Base-by-base conservation (phyloP, 1,140 invertebrate species). In the Heliconius eleuchia region DNA sequence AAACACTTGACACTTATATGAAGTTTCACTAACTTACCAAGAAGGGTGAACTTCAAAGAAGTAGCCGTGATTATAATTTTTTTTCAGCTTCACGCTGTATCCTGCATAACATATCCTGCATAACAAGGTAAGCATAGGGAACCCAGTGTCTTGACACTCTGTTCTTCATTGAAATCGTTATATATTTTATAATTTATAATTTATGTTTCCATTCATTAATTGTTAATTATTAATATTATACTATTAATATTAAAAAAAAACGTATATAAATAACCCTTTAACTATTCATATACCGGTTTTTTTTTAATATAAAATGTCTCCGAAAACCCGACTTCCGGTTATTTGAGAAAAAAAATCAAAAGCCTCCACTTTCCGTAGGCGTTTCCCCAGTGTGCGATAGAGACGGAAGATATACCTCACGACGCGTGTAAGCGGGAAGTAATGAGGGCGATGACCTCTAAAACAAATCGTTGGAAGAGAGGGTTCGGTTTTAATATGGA, bases 401-500 rank as follows among this genome's bases (percentile, higher is more conserved):
- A 77, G 91, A 92, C 57, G 74, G 74, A 83, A 79, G 77, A 90
- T 89, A 78, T 82, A 83, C 83, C 80, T 87, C 80, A 76, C 37
- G 76, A 82, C 77, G 80, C 76, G 88, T 79, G 74, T 77, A 84
- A 94, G 81, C 82, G 88, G 82, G 91, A 94, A 76, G 78, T 88
- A 82, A 74, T 83, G 88, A 88, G 92, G 92, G 88, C 91, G 91
- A 94, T 88, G 92, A 94, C 92, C 92, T 94, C 89, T 94, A 92
- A 92, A 94, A 94, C 92, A 94, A 92, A 94, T 94, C 92, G 92
- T 86, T 86, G 87, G 89, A 89, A 92, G 87, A 89, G 88, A 92
- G 92, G 92, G 92, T 92, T 92, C 91, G 91, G 91, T 90, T 93
- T 89, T 86, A 86, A 91, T 92, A 94, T 66, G 74, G 92, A 83